These are phyloP conservation scores for Xiphophorus birchmanni DNA, from an alignment of 2,797 vertebrate species.

Conservation along the genomic window DNA sequence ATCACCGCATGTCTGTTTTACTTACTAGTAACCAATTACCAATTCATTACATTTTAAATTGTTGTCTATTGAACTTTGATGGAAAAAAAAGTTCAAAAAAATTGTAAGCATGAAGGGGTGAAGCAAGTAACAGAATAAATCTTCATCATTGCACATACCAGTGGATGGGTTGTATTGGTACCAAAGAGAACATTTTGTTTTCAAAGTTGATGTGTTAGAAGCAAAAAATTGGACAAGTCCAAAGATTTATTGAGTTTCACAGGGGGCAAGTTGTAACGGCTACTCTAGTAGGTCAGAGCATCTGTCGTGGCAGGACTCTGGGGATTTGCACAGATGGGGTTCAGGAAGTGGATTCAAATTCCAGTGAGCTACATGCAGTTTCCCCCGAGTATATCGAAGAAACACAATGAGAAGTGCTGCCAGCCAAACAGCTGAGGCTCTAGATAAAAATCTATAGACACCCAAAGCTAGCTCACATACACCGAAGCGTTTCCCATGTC, in stretches of 20 bases:
- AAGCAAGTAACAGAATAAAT: neutral
- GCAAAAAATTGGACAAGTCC: too few species aligned
- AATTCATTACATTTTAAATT: neutral
- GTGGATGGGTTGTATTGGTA: neutral
- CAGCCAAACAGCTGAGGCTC: conserved; percentile 7
- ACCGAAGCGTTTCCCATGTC: neutral
- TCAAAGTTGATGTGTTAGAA: too few species aligned
- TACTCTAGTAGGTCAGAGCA: neutral
- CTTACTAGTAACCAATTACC: neutral
- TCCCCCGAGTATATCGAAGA: neutral
- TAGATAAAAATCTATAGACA: neutral
- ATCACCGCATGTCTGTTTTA: neutral
- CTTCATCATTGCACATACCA: neutral
- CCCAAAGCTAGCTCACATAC: neutral
- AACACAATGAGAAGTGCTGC: neutral
- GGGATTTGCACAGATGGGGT: conserved; percentile 14
- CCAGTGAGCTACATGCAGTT: neutral
- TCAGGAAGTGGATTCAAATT: neutral
- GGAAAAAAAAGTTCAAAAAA: neutral
- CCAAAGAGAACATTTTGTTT: neutral
- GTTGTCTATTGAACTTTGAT: neutral
- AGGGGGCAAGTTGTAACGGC: neutral
- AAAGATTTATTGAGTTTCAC: neutral
- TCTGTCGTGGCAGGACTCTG: neutral
- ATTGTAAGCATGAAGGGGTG: neutral